Conservation (phyloP, 2,113 vertebrate species). For the Hippoglossus stenolepis region DNA sequence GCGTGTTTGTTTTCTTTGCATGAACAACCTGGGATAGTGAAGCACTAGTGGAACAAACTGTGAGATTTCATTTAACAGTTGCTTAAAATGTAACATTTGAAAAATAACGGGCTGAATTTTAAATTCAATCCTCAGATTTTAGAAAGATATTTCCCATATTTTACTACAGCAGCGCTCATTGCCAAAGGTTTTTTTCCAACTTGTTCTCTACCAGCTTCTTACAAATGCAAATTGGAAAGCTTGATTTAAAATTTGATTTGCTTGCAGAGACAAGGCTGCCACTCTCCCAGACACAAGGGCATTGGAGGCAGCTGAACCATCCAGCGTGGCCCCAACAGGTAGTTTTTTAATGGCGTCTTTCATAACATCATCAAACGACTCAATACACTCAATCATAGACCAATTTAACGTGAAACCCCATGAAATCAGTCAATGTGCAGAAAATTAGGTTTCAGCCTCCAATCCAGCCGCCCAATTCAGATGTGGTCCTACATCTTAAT, state of each 20-base stretch:
- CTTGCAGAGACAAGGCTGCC: constrained; percentile 52
- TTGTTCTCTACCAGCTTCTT: constrained; percentile 55
- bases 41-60: constrained; percentile 20
- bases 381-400: constrained; percentile 64
- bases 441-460: constrained; percentile 72
- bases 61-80: constrained; percentile 19
- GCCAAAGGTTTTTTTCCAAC: constrained; percentile 38
- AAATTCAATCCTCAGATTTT: constrained; percentile 39
- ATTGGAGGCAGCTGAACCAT: constrained; percentile 53
- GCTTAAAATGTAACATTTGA: constrained; percentile 37
- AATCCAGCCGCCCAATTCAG: constrained; percentile 56
- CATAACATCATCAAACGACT: constrained; percentile 77
- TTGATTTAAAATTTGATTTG: constrained; percentile 76
- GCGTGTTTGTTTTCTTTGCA: constrained; percentile 31
- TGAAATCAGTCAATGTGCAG: constrained; percentile 76
- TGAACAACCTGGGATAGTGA: not conserved
- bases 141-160: constrained; percentile 15
- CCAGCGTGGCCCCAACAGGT: constrained; percentile 70
- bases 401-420: constrained; percentile 73
- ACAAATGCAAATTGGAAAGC: constrained; percentile 68
- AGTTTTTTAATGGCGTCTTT: constrained; percentile 73
- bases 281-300: constrained; percentile 54
- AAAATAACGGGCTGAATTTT: constrained; percentile 26
- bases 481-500: constrained; percentile 62
- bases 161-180: constrained; percentile 20